Percentiles rank a stretch among this genome's conserved stretches.
Conservation (phyloP, 2,113 vertebrate genomes). For the Leucoraja erinaceus region DNA sequence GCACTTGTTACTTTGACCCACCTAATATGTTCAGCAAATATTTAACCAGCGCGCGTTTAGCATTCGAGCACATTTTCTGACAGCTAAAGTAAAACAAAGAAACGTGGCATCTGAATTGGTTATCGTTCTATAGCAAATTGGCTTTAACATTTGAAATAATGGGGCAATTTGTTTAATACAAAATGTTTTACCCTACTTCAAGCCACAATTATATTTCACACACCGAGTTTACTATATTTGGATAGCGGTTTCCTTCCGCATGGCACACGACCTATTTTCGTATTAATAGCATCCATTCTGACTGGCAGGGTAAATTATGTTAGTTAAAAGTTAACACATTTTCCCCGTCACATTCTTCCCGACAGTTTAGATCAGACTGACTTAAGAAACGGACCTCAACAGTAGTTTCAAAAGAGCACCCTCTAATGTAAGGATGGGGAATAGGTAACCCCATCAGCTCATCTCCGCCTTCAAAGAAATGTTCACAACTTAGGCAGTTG, state of each 20-base stretch:
- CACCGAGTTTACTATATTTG: not conserved
- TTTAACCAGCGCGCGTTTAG: not conserved
- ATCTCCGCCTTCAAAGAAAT: not conserved
- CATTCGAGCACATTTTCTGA: not conserved
- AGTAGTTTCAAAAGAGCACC: slow-evolving; percentile 17
- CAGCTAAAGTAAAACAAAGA: not conserved
- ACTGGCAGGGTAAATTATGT: not conserved
- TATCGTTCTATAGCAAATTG: not conserved
- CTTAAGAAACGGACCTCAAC: not conserved
- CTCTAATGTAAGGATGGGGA: slow-evolving; percentile 11
- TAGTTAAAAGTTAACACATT: not conserved
- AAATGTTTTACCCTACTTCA: not conserved
- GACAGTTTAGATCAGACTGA: not conserved
- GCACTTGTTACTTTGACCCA: not conserved
- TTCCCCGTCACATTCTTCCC: not conserved
- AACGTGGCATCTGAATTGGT: not conserved
- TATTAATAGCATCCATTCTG: not conserved
- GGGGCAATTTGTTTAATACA: not conserved
- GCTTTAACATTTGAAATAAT: not conserved
- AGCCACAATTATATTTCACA: not conserved
- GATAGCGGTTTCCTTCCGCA: no score
- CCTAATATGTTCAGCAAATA: not conserved
- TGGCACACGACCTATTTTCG: not conserved
- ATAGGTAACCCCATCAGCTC: not conserved
- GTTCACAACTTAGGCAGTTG: not conserved